These are phyloP conservation scores for Rutilus rutilus DNA, from an alignment of 2,113 vertebrate species.

Conservation along the genomic window DNA sequence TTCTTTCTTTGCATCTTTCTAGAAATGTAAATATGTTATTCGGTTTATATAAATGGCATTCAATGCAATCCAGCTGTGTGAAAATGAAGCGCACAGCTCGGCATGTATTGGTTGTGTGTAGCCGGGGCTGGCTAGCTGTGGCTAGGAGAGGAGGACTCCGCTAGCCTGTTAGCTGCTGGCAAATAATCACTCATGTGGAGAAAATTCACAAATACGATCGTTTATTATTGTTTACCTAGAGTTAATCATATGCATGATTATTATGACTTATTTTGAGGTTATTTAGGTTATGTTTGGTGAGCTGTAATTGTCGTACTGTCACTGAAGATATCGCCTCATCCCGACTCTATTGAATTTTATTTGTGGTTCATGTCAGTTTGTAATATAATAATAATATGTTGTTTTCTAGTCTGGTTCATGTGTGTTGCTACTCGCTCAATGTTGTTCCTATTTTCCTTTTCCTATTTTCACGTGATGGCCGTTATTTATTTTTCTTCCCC, in stretches of 20 bases:
- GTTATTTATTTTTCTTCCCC: neutral
- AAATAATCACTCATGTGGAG: neutral
- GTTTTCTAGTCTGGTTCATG: neutral
- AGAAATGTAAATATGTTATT: neutral
- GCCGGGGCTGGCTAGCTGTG: conserved; percentile 16
- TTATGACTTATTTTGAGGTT: neutral
- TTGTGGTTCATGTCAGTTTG: neutral
- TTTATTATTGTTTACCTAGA: neutral
- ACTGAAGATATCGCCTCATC: neutral
- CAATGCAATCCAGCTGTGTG: neutral
- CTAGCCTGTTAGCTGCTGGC: conserved; percentile 40
- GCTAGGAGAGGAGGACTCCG: conserved; percentile 20
- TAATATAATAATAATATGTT: neutral
- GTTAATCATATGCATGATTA: neutral
- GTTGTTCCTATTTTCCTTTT: neutral
- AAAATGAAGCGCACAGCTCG: neutral
- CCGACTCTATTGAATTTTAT: neutral
- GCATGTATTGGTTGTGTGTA: conserved; percentile 6
- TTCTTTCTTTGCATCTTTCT: neutral
- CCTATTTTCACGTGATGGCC: neutral
- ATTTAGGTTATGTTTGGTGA: neutral
- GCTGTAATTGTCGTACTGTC: conserved; percentile 15
- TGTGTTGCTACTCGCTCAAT: neutral
- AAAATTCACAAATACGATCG: neutral
- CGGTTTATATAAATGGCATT: neutral